Base-by-base conservation (phyloP, 2,113 vertebrate genomes). In the Pheucticus melanocephalus region DNA sequence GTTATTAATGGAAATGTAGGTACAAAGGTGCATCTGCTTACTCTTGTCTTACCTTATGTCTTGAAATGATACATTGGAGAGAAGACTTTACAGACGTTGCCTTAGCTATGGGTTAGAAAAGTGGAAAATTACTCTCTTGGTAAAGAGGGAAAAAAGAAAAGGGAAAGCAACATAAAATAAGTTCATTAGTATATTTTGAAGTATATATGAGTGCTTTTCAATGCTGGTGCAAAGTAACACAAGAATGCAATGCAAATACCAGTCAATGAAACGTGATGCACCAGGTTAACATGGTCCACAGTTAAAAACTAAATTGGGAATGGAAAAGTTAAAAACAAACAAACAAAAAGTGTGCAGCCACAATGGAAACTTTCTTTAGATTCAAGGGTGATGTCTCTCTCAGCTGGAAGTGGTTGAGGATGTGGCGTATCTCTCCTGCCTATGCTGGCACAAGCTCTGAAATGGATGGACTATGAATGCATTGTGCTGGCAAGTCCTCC, bases 1-100 rank as follows among this genome's bases (percentile, higher is more conserved):
- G 3, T 78, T 88, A 30, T 78, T 93, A 86, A 66, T 60, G 31
- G 35, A 82, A 83, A 90, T 78, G 61, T 60, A 81, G 39, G 44
- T 56, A 15, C 28, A 53, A 64, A 88, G 23, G 15, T 83, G 19
- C 27, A 40, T 54, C 33, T 39, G 15, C 45, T 61, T 66, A 35
- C 5, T 13, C 51, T 40, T 66, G 18, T 45, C 53, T 87, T 61
- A n/a, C 21, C 25, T 23, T 60, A 15, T 37, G 4, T 60, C 40
- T 80, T 83, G 22, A 83, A 60, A 51, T 56, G 6, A 39, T 33
- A 22, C 5, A 1, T 5, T 23, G 19, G 12, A 45, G 50, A 56
- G 35, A 83, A 71, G 12, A 56, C 9, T 76, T 71, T 54, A 31
- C 6, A 59, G 59, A 39, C 23, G 66, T 17, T 53, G 33, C 15